phyloP scores from a whole-genome alignment of 2,888 invertebrate species.

The Aphidius colemani region DNA sequence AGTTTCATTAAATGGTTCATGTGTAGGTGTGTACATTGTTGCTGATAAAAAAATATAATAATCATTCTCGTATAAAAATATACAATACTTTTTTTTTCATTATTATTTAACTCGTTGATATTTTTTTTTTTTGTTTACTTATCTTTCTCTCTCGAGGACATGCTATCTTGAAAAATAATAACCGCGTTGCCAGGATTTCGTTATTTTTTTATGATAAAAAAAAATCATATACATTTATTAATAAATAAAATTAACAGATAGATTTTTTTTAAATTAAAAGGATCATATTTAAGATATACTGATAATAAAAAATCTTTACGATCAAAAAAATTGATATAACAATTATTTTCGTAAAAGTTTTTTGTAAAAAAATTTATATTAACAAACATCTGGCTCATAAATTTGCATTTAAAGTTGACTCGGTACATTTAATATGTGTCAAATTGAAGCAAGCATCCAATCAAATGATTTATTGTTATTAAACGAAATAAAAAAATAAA shows the following conservation, averaged over 20 bases:
- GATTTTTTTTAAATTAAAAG: too few species aligned
- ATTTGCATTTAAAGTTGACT: too few species aligned
- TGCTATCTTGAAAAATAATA: neutral
- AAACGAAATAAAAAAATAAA: too few species aligned
- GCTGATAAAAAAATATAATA: neutral
- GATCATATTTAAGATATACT: neutral
- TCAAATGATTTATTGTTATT: neutral
- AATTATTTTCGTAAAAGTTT: slow-evolving; percentile 7
- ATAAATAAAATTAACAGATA: too few species aligned
- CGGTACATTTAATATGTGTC: neutral
- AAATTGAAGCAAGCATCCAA: neutral
- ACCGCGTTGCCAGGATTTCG: slow-evolving; percentile 20
- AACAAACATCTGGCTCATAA: slow-evolving; percentile 3
- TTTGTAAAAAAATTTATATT: neutral
- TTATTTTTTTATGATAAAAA: neutral
- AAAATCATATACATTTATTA: too few species aligned
- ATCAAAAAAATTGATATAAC: neutral
- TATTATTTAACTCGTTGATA: neutral
- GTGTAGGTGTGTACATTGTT: slow-evolving; percentile 13
- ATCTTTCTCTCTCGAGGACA: neutral
- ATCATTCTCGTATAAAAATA: neutral
- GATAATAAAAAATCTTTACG: neutral
- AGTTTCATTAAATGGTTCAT: slow-evolving; percentile 13
- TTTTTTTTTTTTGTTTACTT: neutral
- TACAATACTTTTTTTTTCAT: neutral